Base-by-base conservation (phyloP, 2,797 vertebrate species). In the Urosaurus nigricauda region DNA sequence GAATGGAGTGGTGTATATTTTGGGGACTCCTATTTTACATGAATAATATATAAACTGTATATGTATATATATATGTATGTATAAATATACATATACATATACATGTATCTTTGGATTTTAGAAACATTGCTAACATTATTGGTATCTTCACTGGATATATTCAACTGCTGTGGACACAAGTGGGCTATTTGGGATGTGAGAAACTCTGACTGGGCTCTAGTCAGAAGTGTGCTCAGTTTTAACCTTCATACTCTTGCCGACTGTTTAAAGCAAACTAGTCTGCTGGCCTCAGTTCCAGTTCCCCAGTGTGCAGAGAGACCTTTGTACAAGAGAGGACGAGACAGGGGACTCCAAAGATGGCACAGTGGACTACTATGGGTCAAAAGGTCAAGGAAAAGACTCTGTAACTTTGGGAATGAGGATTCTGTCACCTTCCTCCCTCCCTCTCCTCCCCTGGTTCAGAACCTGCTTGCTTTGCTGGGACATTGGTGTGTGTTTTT, bases 101-200 rank as follows among this genome's bases (percentile, higher is more conserved):
- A 43, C 47, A 92, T 90, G 93, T 96, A 96, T 96, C 94, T 93
- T 94, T 93, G 94, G 95, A 92, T 96, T 96, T 93, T 96, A 96
- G 96, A 97, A 97, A 97, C 97, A 95, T 96, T 97, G 96, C 95
- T 97, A 97, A 97, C 95, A 95, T 97, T 97, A 97, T 97, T 97
- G 97, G 96, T 97, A 96, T 97, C 97, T 97, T 97, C 97, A 97
- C 97, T 97, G 97, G 97, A 97, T 97, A 96, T 97, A 96, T 93
- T 95, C 97, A 95, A 97, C 97, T 97, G 97, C 97, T 97, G 97
- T 97, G 96, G 97, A 97, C 96, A 96, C 94, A 96, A 95, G 95
- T 93, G 95, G 95, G 95, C 95, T 95, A 91, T 93, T 93, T 93
- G 95, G 95, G 96, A 96, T 94, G 91, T 95, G 96, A 92, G 93